Evolutionary conservation across 2,888 invertebrate genomes (phyloP), one percentile per base, ranked within the genome.

Genomic region (Epirrhoe alternata): DNA sequence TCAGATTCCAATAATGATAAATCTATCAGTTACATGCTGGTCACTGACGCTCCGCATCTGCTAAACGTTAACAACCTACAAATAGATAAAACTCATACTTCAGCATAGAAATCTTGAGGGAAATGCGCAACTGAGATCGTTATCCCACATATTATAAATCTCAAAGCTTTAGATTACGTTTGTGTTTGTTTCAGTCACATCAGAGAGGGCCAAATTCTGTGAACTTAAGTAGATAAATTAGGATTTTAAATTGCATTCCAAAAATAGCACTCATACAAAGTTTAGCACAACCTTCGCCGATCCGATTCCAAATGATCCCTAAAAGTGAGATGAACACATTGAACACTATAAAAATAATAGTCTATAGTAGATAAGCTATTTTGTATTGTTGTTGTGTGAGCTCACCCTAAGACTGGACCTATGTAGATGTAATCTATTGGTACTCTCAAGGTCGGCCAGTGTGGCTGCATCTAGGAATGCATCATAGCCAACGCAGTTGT

Each of bases 401-500:
- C 24, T 24, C 24, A 24, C 24, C 24, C 3, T 45, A 56, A 50
- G 35, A 3, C 38, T 42, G 33, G 52, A 35, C 1, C 14, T 14
- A 2, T 52, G 33, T 49, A 64, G 35, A 14, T 50, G 51, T 30
- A 47, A 51, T 51, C 45, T 55, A 62, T 49, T 17, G 45, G 42
- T 55, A 45, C 55, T 6, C 47, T 49, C 69, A 69, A 69, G 69
- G 69, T 52, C 66, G 61, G 61, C 66, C 61, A 51, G 63, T 69
- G 30, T 55, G 17, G 51, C 52, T 58, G 47, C 45, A 64, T 59
- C 57, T 58, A 47, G 61, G 64, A 69, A 66, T 66, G 64, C 61
- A 63, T 5, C 12, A 12, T 12, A 33, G 1, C 6, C 12, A 10
- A 38, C 38, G 3, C 24, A 24, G 24, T 38, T 12, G 12, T 42